phyloP scores from a whole-genome alignment of 2,888 invertebrate species.

The Miltochrista miniata region DNA sequence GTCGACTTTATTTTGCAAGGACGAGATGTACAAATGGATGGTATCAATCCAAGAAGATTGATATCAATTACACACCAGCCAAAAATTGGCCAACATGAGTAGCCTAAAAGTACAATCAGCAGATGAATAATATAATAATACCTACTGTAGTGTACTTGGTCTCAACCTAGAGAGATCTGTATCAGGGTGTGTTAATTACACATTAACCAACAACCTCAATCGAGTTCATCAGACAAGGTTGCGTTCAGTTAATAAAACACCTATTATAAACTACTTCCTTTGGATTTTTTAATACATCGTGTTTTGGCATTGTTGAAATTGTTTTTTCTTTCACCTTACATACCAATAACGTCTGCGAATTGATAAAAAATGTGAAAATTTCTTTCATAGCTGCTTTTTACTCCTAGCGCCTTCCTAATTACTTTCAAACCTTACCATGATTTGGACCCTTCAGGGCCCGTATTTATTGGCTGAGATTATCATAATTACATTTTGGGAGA shows the following conservation, averaged over 20 bases:
- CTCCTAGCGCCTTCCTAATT: too few relatives aligned
- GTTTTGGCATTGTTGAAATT: background rate
- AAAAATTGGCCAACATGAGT: constrained; percentile 23
- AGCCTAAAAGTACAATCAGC: constrained; percentile 36
- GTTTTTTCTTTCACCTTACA: background rate
- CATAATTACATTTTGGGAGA: too few relatives aligned
- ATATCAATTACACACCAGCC: background rate
- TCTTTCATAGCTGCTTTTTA: too few relatives aligned
- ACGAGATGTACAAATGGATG: too few relatives aligned
- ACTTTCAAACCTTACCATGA: too few relatives aligned
- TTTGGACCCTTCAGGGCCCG: too few relatives aligned
- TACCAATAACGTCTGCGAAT: too few relatives aligned
- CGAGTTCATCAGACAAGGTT: constrained; percentile 57
- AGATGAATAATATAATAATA: constrained; percentile 26
- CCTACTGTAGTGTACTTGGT: constrained; percentile 53
- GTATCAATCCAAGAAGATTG: background rate
- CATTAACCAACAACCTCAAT: constrained; percentile 57
- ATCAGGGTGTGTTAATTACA: constrained; percentile 64
- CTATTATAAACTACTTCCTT: constrained; percentile 40
- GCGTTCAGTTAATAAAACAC: constrained; percentile 46
- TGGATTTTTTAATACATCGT: constrained; percentile 14
- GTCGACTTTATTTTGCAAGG: too few relatives aligned
- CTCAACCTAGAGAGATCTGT: constrained; percentile 75
- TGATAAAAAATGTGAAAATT: too few relatives aligned
- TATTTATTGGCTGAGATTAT: too few relatives aligned